Percentiles rank a stretch among this genome's conserved stretches.
Evolutionary conservation across 2,113 vertebrate species (phyloP).

Genomic region (Pagrus major): DNA sequence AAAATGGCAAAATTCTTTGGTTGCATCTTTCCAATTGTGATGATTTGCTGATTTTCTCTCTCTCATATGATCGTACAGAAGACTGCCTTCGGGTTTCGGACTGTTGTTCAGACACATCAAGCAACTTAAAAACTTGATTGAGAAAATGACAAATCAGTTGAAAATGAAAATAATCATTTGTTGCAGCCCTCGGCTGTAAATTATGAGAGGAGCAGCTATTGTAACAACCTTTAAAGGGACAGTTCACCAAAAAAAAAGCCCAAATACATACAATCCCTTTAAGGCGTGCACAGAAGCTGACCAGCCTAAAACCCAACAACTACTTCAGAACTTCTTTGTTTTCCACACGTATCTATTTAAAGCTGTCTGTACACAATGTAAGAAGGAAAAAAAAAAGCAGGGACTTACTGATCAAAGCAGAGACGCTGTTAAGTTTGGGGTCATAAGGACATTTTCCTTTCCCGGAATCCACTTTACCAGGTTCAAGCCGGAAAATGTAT

Average conservation of each 20-base stretch:
- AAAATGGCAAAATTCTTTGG: not conserved
- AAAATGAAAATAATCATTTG: not conserved
- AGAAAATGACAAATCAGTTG: not conserved
- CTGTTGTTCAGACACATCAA: not conserved
- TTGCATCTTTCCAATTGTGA: not conserved
- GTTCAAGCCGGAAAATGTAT: conserved; percentile 97
- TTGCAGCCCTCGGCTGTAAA: not conserved
- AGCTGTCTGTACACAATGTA: conserved; percentile 17
- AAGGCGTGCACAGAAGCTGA: conserved; percentile 11
- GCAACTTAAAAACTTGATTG: not conserved
- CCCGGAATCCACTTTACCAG: conserved; percentile 96
- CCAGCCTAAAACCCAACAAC: conserved; percentile 14
- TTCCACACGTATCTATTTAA: conserved; percentile 5
- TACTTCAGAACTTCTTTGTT: conserved; percentile 12
- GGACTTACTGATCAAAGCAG: conserved; percentile 96
- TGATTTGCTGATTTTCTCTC: not conserved
- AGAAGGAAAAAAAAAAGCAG: conserved; percentile 4
- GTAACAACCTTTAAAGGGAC: no score
- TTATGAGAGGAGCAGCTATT: no score
- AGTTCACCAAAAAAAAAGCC: no score
- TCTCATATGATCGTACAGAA: not conserved
- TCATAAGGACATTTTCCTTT: conserved; percentile 99
- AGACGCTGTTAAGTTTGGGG: conserved; percentile 98
- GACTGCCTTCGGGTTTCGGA: not conserved
- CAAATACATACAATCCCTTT: conserved; percentile 11